These are phyloP conservation scores for Vespertilio murinus DNA, from an alignment of 2,797 vertebrate species.

Conservation along the genomic window DNA sequence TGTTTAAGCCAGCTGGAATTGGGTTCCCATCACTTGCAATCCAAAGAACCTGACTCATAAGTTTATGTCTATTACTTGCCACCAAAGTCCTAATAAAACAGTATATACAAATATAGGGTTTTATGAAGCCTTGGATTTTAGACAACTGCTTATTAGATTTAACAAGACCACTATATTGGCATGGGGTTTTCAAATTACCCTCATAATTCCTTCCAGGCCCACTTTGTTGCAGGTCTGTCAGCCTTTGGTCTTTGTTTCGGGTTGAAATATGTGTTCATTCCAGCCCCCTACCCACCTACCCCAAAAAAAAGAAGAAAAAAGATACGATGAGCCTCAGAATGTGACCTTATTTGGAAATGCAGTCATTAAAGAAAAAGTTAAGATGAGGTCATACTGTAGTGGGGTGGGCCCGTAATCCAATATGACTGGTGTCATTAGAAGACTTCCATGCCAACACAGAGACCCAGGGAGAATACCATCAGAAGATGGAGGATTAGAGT, in stretches of 20 bases:
- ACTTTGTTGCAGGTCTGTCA: not conserved
- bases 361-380: not conserved
- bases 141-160: not conserved
- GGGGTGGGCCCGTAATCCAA: not conserved
- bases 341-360: not conserved
- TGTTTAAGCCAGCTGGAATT: not conserved
- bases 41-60: not conserved
- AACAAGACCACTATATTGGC: not conserved
- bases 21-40: not conserved
- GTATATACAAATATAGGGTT: not conserved
- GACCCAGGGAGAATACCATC: not conserved
- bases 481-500: not conserved
- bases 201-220: not conserved
- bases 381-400: not conserved
- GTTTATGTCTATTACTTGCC: not conserved
- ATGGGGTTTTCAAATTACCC: not conserved
- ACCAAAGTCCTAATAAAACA: not conserved
- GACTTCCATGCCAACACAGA: not conserved
- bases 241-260: not conserved
- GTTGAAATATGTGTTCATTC: not conserved
- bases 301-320: not conserved
- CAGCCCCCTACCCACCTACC: too few species aligned
- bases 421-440: not conserved
- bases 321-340: not conserved
- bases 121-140: not conserved